A percentile compares a stretch with the other conserved stretches of the same genome.
phyloP scores from a whole-genome alignment of 2,797 vertebrate genomes.

The Hoplostethus mediterraneus region DNA sequence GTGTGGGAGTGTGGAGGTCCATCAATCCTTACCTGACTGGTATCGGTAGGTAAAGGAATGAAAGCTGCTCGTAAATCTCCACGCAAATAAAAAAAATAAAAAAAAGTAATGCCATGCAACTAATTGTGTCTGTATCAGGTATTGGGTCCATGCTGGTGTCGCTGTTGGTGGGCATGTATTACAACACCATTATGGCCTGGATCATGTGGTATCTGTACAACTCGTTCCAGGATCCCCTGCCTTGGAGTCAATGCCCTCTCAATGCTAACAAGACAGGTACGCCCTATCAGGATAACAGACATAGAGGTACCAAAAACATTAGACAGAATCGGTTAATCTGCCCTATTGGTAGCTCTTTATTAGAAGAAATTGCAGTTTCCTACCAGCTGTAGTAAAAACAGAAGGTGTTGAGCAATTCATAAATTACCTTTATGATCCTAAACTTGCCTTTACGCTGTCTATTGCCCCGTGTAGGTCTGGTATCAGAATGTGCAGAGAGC shows the following conservation, averaged over 20 bases:
- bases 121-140: conserved; percentile 74
- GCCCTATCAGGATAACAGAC: not conserved
- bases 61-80: not conserved
- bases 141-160: conserved; percentile 90
- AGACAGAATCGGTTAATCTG: not conserved
- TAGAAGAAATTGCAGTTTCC: too few relatives aligned
- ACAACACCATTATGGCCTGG: conserved; percentile 96
- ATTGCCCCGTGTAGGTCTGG: conserved; percentile 70
- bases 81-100: not conserved
- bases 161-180: conserved; percentile 91
- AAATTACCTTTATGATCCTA: not conserved
- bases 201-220: conserved; percentile 99
- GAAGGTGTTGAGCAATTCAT: too few relatives aligned
- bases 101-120: not conserved
- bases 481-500: conserved; percentile 89
- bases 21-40: conserved; percentile 91
- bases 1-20: conserved; percentile 87
- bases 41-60: conserved; percentile 86
- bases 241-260: conserved; percentile 92
- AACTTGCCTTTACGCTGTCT: not conserved
- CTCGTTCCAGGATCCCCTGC: conserved; percentile 95
- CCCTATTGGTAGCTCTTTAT: not conserved
- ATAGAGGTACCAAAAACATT: not conserved
- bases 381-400: too few relatives aligned
- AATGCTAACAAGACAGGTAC: conserved; percentile 87